Evolutionary conservation across 2,888 invertebrate genomes (phyloP).

Genomic region (Allacma fusca): DNA sequence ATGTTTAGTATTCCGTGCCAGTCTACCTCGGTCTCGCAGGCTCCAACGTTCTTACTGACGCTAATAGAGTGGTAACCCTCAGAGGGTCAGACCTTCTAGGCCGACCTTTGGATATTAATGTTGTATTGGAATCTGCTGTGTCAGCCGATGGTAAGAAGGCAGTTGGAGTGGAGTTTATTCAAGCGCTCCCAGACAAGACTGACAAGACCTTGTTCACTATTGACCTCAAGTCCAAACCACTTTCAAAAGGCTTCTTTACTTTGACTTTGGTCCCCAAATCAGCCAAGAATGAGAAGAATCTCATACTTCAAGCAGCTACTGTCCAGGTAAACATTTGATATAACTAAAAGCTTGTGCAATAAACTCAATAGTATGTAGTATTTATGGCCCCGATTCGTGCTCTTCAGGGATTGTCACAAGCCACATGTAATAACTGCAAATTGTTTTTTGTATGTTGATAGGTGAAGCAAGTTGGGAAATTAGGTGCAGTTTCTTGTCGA

Average conservation of each 20-base stretch:
- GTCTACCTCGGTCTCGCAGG: conserved; percentile 83
- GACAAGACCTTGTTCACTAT: conserved; percentile 74
- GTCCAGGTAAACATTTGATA: conserved; percentile 56
- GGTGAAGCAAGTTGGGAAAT: conserved; percentile 78
- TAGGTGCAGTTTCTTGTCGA: conserved; percentile 79
- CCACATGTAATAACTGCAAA: neutral
- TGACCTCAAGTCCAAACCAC: conserved; percentile 78
- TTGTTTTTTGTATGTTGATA: conserved; percentile 62
- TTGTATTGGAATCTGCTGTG: conserved; percentile 52
- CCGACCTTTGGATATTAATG: conserved; percentile 69
- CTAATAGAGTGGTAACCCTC: conserved; percentile 75
- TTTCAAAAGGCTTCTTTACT: conserved; percentile 82
- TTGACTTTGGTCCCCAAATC: conserved; percentile 64
- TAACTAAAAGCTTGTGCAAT: no score
- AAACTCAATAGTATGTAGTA: no score
- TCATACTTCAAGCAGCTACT: conserved; percentile 65
- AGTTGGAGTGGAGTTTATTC: conserved; percentile 54
- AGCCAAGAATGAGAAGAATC: conserved; percentile 52
- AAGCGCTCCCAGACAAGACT: conserved; percentile 49
- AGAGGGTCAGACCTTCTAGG: conserved; percentile 80
- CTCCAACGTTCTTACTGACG: conserved; percentile 77
- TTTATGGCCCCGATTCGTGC: no score
- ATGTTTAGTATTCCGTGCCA: conserved; percentile 75
- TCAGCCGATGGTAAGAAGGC: conserved; percentile 50
- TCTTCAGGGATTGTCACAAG: no score